phyloP scores from a whole-genome alignment of 2,888 invertebrate species.

The Ligdia adustata region DNA sequence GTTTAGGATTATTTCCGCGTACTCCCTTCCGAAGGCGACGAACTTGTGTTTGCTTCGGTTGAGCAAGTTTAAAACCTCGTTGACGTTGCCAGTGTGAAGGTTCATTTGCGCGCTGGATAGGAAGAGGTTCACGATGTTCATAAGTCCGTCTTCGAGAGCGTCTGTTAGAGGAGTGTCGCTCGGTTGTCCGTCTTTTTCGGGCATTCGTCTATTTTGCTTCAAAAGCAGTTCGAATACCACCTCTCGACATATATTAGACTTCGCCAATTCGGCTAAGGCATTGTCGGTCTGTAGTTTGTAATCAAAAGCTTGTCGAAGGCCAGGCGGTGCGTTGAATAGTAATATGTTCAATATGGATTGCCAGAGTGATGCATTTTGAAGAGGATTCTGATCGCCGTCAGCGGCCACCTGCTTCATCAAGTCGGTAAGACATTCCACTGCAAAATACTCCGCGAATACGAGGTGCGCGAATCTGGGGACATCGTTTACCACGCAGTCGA shows the following conservation, averaged over 20 bases:
- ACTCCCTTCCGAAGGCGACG: conserved; percentile 25
- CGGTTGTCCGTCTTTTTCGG: conserved; percentile 1
- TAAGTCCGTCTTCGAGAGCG: conserved; percentile 41
- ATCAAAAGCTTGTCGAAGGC: conserved; percentile 44
- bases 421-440: conserved; percentile 41
- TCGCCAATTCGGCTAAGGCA: conserved; percentile 30
- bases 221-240: conserved; percentile 45
- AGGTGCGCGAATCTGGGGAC: conserved; percentile 47
- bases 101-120: conserved; percentile 32
- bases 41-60: conserved; percentile 30
- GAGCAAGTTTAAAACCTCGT: conserved; percentile 31
- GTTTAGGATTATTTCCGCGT: conserved; percentile 25
- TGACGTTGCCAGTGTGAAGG: conserved; percentile 32
- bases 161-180: conserved; percentile 31
- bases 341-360: conserved; percentile 43
- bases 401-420: conserved; percentile 23
- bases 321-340: conserved; percentile 37
- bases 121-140: conserved; percentile 40
- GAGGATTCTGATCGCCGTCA: conserved; percentile 5
- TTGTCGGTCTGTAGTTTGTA: conserved; percentile 48
- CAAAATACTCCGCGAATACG: conserved; percentile 49
- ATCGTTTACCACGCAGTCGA: conserved; percentile 44
- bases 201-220: conserved; percentile 32
- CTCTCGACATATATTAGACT: conserved; percentile 34
- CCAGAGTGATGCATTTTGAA: conserved; percentile 38